phyloP scores from a whole-genome alignment of 37 sponge, comb jelly and placozoan species.

The Lycopodina hypogea region DNA sequence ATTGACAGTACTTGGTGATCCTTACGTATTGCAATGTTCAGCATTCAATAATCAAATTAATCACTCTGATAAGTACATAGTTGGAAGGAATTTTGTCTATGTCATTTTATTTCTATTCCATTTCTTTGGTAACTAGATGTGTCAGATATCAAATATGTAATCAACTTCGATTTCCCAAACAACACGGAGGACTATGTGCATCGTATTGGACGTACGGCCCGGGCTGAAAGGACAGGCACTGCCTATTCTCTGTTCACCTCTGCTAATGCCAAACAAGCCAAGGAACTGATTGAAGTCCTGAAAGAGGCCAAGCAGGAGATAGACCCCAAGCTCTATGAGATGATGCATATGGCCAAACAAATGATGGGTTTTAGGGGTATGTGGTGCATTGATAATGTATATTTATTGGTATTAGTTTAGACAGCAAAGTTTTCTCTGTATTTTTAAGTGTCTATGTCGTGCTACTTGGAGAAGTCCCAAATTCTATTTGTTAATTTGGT shows the following conservation, averaged over 20 bases:
- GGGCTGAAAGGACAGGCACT: slow-evolving; percentile 88
- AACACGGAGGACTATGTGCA: slow-evolving; percentile 96
- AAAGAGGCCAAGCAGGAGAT: slow-evolving; percentile 83
- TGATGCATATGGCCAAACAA: slow-evolving; percentile 61
- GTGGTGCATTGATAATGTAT: too few relatives aligned
- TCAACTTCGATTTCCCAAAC: slow-evolving; percentile 97
- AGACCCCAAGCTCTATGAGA: slow-evolving; percentile 68
- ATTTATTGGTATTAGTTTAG: too few relatives aligned
- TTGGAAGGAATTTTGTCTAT: too few relatives aligned
- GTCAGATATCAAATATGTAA: slow-evolving; percentile 86
- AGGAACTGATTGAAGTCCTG: slow-evolving; percentile 84
- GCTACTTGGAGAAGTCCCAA: too few relatives aligned
- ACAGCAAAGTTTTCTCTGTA: too few relatives aligned
- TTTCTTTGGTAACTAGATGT: slow-evolving; percentile 90
- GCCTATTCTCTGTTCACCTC: slow-evolving; percentile 94
- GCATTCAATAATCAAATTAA: too few relatives aligned
- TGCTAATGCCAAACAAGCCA: slow-evolving; percentile 69
- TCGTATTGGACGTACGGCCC: slow-evolving; percentile 95
- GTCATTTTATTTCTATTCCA: too few relatives aligned
- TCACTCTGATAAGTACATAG: too few relatives aligned
- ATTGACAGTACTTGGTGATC: too few relatives aligned
- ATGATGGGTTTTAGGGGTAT: slow-evolving; percentile 25
- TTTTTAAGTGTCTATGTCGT: too few relatives aligned
- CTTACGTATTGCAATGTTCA: too few relatives aligned
- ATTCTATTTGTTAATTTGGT: too few relatives aligned